Percentiles rank a stretch among this genome's conserved stretches.
Conservation (phyloP, 2,113 vertebrate genomes). For the Corythornis madagascariensis region DNA sequence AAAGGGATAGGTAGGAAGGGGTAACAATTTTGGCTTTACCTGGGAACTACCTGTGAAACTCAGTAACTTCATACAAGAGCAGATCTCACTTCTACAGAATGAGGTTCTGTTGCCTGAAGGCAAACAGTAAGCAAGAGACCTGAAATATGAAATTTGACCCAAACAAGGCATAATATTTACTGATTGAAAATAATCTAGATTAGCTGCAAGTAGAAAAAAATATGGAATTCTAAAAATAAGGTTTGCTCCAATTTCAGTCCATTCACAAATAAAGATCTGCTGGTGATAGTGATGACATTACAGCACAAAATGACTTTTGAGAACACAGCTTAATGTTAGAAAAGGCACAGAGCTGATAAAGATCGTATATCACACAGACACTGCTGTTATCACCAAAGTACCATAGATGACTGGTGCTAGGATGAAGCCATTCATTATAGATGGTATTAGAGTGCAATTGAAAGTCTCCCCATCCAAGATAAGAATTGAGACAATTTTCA, state of each 20-base stretch:
- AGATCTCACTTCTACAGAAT: background rate
- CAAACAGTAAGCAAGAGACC: background rate
- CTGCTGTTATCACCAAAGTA: background rate
- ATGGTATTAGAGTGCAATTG: background rate
- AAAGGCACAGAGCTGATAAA: slow-evolving; percentile 9
- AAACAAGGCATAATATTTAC: background rate
- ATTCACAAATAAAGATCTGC: background rate
- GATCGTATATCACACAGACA: background rate
- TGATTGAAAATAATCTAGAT: background rate
- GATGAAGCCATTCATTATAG: slow-evolving; percentile 11
- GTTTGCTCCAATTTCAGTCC: background rate
- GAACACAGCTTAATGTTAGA: background rate
- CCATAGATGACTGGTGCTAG: background rate
- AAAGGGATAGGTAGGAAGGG: background rate
- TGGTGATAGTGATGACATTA: background rate
- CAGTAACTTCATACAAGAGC: background rate
- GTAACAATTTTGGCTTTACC: background rate
- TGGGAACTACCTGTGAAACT: background rate
- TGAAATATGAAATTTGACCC: background rate
- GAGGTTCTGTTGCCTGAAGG: background rate
- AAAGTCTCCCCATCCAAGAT: background rate
- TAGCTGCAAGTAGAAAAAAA: background rate
- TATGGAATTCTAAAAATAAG: background rate
- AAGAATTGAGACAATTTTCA: slow-evolving; percentile 3
- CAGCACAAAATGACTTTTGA: background rate